Evolutionary conservation across 2,113 vertebrate species (phyloP).

Genomic region (Catagonus wagneri): DNA sequence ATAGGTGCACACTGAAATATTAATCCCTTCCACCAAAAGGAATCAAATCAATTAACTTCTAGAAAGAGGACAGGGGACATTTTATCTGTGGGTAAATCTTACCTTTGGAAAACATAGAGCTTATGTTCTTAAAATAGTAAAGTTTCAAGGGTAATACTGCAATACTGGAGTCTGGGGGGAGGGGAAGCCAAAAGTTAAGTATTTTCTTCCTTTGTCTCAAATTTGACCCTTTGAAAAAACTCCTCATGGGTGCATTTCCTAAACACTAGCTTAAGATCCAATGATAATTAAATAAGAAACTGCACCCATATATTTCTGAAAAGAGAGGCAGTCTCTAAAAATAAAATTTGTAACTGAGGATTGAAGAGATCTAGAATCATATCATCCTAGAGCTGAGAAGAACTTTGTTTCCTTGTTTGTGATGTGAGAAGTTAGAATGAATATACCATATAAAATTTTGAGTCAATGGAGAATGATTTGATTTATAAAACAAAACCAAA

Average conservation of each 20-base stretch:
- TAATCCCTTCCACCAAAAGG: not conserved
- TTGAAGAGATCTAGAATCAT: not conserved
- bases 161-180: not conserved
- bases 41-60: conserved; percentile 33
- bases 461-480: not conserved
- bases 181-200: not conserved
- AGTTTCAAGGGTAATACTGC: not conserved
- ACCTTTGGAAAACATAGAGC: not conserved
- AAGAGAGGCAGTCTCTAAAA: not conserved
- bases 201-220: not conserved
- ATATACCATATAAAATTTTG: not conserved
- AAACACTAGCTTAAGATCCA: not conserved
- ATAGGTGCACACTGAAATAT: not conserved
- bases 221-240: conserved; percentile 15
- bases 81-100: not conserved
- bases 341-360: not conserved
- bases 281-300: not conserved
- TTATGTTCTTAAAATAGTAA: not conserved
- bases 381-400: not conserved
- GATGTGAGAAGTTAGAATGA: not conserved
- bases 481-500: conserved; percentile 1
- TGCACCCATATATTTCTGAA: not conserved
- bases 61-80: not conserved
- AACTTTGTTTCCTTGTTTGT: not conserved
- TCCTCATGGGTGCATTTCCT: not conserved